These are phyloP conservation scores for Felis chaus DNA, from an alignment of 2,113 vertebrate genomes.

Conservation along the genomic window DNA sequence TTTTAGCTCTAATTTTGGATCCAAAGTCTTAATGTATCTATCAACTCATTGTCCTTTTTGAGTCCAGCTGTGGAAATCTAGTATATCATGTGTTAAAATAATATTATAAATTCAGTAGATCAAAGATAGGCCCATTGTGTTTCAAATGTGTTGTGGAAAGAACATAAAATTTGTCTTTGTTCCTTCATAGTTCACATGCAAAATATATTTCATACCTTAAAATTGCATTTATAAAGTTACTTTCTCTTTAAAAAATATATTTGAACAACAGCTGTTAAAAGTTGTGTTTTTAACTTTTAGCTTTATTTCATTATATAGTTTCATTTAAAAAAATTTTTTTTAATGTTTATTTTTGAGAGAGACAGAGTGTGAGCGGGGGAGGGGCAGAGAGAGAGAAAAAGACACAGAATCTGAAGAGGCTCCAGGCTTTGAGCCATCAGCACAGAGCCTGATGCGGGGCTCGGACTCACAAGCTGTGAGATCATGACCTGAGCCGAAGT, in stretches of 20 bases:
- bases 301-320: constrained; percentile 44
- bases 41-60: constrained; percentile 9
- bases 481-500: too few relatives aligned
- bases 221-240: constrained; percentile 16
- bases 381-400: too few relatives aligned
- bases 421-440: too few relatives aligned
- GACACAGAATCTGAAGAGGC: too few relatives aligned
- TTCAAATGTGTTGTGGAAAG: constrained; percentile 35
- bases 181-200: constrained; percentile 1
- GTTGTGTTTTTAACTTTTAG: constrained; percentile 16
- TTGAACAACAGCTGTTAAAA: constrained; percentile 43
- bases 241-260: constrained; percentile 29
- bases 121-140: constrained; percentile 17
- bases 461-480: too few relatives aligned
- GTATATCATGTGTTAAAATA: constrained; percentile 44
- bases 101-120: constrained; percentile 37
- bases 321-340: constrained; percentile 25
- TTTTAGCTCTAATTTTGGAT: constrained; percentile 44
- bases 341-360: too few relatives aligned
- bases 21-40: background rate
- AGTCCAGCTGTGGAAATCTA: background rate
- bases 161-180: constrained; percentile 34
- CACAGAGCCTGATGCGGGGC: too few relatives aligned
- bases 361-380: too few relatives aligned
- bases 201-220: constrained; percentile 52